A percentile compares a stretch with the other conserved stretches of the same genome.
These are phyloP conservation scores for Formicarius rufipectus DNA, from an alignment of 2,113 vertebrate species.

Conservation along the genomic window DNA sequence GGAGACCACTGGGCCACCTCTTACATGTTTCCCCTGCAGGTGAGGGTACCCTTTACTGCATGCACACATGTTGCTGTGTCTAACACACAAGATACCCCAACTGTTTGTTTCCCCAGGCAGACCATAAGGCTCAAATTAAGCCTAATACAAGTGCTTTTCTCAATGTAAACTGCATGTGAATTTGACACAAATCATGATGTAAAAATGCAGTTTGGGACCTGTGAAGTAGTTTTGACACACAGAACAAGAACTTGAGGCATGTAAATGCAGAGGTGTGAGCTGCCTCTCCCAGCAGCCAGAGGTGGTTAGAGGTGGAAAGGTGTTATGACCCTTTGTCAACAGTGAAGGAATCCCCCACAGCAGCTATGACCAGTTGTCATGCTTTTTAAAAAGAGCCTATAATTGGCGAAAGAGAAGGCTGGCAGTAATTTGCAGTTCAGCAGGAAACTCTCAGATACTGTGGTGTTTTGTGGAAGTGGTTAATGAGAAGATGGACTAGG, in stretches of 20 bases:
- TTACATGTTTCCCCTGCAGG: background rate
- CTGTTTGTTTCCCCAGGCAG: background rate
- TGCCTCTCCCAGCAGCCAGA: background rate
- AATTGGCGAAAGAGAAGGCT: background rate
- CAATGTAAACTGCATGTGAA: background rate
- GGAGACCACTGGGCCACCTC: background rate
- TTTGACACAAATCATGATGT: background rate
- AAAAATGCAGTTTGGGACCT: background rate
- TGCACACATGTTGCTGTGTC: accelerated
- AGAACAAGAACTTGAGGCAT: background rate
- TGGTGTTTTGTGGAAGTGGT: background rate
- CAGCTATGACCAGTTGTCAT: background rate
- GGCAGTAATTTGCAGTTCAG: conserved; percentile 14
- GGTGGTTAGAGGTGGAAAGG: background rate
- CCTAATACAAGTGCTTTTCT: background rate
- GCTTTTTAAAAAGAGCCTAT: background rate
- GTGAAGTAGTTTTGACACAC: background rate
- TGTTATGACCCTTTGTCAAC: background rate
- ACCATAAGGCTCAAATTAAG: background rate
- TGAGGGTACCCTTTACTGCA: accelerated
- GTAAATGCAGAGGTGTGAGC: background rate
- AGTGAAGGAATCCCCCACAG: background rate
- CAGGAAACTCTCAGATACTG: background rate
- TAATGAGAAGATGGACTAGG: background rate
- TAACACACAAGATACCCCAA: background rate